Evolutionary conservation across 64 coral and sea anemone genomes (phyloP), one percentile per base, ranked within the genome.

Genomic region (Pocillopora damicornis): DNA sequence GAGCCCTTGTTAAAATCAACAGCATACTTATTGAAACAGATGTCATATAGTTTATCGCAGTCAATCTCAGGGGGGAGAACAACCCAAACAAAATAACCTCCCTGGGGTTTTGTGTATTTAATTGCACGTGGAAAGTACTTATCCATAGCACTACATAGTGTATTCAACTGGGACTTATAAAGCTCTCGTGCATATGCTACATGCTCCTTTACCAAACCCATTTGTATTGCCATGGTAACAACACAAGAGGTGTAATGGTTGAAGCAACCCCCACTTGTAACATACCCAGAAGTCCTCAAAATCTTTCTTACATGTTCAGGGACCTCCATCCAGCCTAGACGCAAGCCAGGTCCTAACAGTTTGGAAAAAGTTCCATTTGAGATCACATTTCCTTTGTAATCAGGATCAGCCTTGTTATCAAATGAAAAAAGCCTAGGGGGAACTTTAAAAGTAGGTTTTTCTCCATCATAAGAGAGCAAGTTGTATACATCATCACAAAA

Each of bases 401-500:
- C 88, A 63, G 81, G 38, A 71, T 99, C 97, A 71, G 76, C 83
- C 77, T 96, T 91, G 51, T 88, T 56, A 15, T 96, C 94, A 88
- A 87, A 93, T 15, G 91, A 79, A 93, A 96, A 93, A 9, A 96
- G 78, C n/a, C 94, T 86, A 51, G 91, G 83, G 56, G 81, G 81
- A 4, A 37, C 7, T 18, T 34, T 18, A 67, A 83, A 83, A 64
- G 80, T 63, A 37, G 88, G 91, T 36, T 74, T 77, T 17, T 96
- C 88, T 34, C 86, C 91, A 38, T 65, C 88, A 75, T 89, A 96
- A 23, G 81, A 92, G 8, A 93, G 75, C 63, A 84, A 77, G 82
- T 96, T 96, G 91, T 96, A 96, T 15, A 96, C 94, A 88, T 96
- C 94, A 90, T 96, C 94, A 88, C 94, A 96, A 36, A 96, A 42